A percentile compares a stretch with the other conserved stretches of the same genome.
Evolutionary conservation across 2,888 invertebrate species (phyloP).

Genomic region (Drosophila monieri): DNA sequence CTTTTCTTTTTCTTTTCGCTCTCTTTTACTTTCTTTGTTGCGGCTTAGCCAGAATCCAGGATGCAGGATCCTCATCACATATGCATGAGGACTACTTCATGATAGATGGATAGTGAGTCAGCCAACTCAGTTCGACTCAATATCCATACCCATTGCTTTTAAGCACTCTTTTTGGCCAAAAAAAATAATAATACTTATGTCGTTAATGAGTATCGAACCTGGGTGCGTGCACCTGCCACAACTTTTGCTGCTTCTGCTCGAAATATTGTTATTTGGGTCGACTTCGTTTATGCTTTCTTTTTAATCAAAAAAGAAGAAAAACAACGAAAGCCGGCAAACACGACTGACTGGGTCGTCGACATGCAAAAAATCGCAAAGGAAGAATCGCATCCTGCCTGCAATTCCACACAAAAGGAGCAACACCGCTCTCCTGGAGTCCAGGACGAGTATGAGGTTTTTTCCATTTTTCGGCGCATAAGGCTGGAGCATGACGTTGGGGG

Average conservation of each 20-base stretch:
- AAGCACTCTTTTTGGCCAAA: constrained; percentile 32
- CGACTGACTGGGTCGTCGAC: constrained; percentile 16
- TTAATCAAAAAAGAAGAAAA: neutral
- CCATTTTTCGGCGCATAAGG: neutral
- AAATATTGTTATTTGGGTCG: constrained; percentile 17
- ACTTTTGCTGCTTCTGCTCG: neutral
- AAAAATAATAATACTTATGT: neutral
- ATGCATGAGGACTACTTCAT: constrained; percentile 16
- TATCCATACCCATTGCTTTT: constrained; percentile 60
- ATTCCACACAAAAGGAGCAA: constrained; percentile 30
- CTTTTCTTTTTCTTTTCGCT: too few species aligned
- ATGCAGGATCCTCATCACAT: constrained; percentile 13
- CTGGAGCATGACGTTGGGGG: too few species aligned
- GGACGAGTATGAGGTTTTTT: neutral
- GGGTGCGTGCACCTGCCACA: neutral
- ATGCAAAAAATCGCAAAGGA: constrained; percentile 31
- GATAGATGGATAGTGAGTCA: constrained; percentile 17
- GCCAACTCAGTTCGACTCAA: constrained; percentile 1
- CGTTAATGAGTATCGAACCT: constrained; percentile 33
- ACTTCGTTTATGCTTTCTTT: constrained; percentile 15
- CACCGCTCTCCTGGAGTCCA: constrained; percentile 7
- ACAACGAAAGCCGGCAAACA: neutral
- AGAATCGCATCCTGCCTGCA: constrained; percentile 27
- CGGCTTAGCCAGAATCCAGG: constrained; percentile 13
- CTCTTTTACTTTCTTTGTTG: constrained; percentile 36